Evolutionary conservation across 2,113 vertebrate species (phyloP).

Genomic region (Blennius ocellaris): DNA sequence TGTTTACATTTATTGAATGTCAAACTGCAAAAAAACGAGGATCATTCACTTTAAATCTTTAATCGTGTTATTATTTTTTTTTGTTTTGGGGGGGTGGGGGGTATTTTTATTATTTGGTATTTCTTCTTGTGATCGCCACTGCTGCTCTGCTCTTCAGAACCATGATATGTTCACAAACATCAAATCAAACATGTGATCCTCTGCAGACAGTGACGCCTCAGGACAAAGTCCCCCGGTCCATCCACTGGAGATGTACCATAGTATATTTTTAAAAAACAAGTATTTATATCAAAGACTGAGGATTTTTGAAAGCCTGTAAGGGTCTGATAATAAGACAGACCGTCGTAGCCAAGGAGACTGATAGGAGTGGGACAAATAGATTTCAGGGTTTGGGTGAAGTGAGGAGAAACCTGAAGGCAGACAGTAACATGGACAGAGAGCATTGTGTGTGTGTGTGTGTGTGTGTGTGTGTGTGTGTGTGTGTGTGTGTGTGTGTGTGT

Average conservation of each 20-base stretch:
- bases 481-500: neutral
- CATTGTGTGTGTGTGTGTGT: conserved; percentile 17
- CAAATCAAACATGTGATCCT: conserved; percentile 5
- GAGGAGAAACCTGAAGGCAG: conserved; percentile 53
- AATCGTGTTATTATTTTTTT: neutral
- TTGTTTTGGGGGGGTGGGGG: no score
- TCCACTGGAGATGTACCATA: neutral
- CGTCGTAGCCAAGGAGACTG: conserved; percentile 63
- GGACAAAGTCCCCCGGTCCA: no score
- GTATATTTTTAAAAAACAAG: no score
- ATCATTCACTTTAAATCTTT: neutral
- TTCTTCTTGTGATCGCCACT: neutral
- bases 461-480: conserved; percentile 20
- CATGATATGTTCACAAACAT: conserved; percentile 13
- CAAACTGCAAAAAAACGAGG: no score
- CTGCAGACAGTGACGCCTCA: conserved; percentile 1
- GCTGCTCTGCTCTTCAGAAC: conserved; percentile 12
- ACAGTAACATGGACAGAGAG: conserved; percentile 39
- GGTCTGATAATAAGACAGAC: conserved; percentile 67
- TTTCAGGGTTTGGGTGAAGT: conserved; percentile 58
- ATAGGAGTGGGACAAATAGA: conserved; percentile 62
- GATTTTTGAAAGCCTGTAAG: conserved; percentile 30
- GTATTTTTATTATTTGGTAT: conserved; percentile 13
- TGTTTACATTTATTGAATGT: neutral
- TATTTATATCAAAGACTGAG: conserved; percentile 13